phyloP scores from a whole-genome alignment of 2,888 invertebrate species.

The Coenonympha arcania region DNA sequence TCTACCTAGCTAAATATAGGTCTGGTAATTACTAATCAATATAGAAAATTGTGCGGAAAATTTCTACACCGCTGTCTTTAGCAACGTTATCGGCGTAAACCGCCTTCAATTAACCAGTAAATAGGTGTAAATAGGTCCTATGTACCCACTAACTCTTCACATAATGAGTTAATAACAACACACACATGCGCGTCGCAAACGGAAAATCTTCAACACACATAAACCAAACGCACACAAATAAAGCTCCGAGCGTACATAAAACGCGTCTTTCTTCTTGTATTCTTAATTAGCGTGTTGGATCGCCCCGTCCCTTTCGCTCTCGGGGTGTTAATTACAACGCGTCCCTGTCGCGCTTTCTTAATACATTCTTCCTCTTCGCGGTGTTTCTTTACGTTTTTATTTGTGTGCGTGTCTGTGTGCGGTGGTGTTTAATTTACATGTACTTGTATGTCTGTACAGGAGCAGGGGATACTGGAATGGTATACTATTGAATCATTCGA shows the following conservation, averaged over 20 bases:
- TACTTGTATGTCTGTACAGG: slow-evolving; percentile 71
- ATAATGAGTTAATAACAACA: slow-evolving; percentile 72
- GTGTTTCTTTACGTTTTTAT: slow-evolving; percentile 75
- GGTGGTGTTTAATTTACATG: slow-evolving; percentile 74
- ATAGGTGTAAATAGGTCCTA: slow-evolving; percentile 66
- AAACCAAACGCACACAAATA: slow-evolving; percentile 45
- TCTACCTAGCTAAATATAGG: no score
- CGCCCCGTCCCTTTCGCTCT: slow-evolving; percentile 57
- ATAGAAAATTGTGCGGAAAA: slow-evolving; percentile 40
- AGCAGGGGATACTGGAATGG: slow-evolving; percentile 24
- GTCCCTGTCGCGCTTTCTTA: slow-evolving; percentile 74
- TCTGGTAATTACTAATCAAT: slow-evolving; percentile 45
- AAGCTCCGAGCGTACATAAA: slow-evolving; percentile 63
- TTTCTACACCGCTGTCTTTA: slow-evolving; percentile 52
- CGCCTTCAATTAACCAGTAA: slow-evolving; percentile 72
- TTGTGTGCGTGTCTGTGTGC: slow-evolving; percentile 74
- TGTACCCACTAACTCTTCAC: slow-evolving; percentile 67
- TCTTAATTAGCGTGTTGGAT: slow-evolving; percentile 79
- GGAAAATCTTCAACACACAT: slow-evolving; percentile 52
- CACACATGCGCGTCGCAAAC: slow-evolving; percentile 52
- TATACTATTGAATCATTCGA: no score
- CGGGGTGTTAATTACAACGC: slow-evolving; percentile 63
- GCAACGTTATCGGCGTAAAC: slow-evolving; percentile 59
- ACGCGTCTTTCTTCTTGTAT: slow-evolving; percentile 79
- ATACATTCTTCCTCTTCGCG: slow-evolving; percentile 74